phyloP scores from a whole-genome alignment of 2,113 vertebrate genomes.

The Pelecanoides urinatrix region DNA sequence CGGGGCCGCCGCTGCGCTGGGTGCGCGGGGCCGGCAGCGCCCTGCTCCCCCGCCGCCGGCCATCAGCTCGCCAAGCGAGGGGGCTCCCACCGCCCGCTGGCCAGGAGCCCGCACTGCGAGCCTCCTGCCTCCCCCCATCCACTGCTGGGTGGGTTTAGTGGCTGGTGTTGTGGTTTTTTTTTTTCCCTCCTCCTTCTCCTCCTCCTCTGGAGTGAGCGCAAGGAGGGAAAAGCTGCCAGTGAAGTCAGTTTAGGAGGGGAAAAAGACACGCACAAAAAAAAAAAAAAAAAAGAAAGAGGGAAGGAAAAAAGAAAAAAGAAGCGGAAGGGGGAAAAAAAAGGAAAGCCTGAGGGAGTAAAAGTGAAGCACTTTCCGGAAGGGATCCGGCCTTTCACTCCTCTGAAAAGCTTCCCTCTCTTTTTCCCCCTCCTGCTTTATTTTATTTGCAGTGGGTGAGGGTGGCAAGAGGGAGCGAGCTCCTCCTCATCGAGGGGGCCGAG shows the following conservation, averaged over 20 bases:
- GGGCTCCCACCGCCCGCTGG: neutral
- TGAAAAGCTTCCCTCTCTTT: neutral
- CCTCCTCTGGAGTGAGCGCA: no score
- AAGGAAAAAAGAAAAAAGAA: neutral
- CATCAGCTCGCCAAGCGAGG: neutral
- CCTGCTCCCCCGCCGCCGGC: constrained; percentile 24
- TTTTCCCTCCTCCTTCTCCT: no score
- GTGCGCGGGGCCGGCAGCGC: neutral
- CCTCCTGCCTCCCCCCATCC: constrained; percentile 40
- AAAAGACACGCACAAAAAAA: neutral
- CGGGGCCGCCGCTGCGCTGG: neutral
- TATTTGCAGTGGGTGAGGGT: neutral
- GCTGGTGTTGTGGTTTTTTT: no score
- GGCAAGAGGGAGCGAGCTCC: neutral
- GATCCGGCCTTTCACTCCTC: neutral
- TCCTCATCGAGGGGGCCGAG: neutral
- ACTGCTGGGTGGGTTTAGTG: neutral
- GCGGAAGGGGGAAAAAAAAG: accelerated
- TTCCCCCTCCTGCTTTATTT: neutral
- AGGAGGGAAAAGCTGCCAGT: no score
- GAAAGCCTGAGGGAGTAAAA: neutral
- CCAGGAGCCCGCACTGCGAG: neutral
- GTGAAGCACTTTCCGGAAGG: neutral
- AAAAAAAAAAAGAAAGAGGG: no score
- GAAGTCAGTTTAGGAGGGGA: no score